Conservation (phyloP, 1,140 invertebrate species). For the Sycophaga agraensis region DNA sequence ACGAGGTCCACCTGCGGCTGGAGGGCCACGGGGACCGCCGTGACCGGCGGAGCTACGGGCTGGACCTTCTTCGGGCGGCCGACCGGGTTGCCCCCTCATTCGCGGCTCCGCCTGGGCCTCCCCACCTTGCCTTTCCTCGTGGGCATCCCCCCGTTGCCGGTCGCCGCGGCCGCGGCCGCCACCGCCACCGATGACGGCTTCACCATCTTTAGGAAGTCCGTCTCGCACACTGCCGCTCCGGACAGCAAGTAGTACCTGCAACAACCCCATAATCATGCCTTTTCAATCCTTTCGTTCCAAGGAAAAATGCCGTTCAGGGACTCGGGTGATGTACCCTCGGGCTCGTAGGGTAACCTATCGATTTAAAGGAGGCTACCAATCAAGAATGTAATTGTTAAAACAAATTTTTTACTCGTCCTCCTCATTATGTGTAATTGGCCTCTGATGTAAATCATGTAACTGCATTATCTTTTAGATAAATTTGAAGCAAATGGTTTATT, state of each 20-base stretch:
- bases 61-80: slow-evolving; percentile 57
- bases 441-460: no score
- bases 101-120: slow-evolving; percentile 64
- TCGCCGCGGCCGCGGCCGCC: slow-evolving; percentile 61
- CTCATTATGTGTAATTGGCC: no score
- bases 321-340: no score
- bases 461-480: no score
- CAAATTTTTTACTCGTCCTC: no score
- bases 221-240: slow-evolving; percentile 84
- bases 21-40: slow-evolving; percentile 32
- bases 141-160: slow-evolving; percentile 62
- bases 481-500: no score
- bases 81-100: slow-evolving; percentile 67
- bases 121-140: slow-evolving; percentile 81
- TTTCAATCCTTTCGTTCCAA: background rate
- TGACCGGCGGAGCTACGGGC: slow-evolving; percentile 44
- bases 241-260: slow-evolving; percentile 80
- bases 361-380: no score
- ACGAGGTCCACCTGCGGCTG: slow-evolving; percentile 33
- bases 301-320: no score
- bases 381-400: no score
- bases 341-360: no score
- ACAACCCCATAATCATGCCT: background rate
- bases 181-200: slow-evolving; percentile 61
- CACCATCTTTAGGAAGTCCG: slow-evolving; percentile 89